Base-by-base conservation (phyloP, 2,888 invertebrate genomes). In the Cylloceria caligata region DNA sequence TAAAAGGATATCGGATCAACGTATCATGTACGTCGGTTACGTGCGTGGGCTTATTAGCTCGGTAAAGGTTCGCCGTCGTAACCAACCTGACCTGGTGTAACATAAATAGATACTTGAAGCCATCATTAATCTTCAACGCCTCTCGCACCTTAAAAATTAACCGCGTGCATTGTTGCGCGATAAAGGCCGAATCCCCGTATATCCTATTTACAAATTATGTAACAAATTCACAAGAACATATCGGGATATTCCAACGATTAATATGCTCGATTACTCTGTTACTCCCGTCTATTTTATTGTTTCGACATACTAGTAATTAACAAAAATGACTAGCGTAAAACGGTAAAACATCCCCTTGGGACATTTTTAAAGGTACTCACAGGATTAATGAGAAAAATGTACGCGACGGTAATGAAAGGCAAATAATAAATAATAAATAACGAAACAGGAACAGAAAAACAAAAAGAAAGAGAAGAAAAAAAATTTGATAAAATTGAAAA, bases 101-200 rank as follows among this genome's bases (percentile, higher is more conserved):
- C 67, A 39, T 34, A 55, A 69, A 69, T 69, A 55, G 52, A 52
- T 39, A 55, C 24, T 55, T 27, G 36, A 36, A 11, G 49, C 68
- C 52, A 52, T 68, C 52, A 68, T 68, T 68, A 52, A 49, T 68
- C 34, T 30, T 47, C n/a, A 67, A 67, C 47, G 65, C 16, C 65
- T 30, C 45, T 45, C 47, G 45, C 27, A 47, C 30, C 27, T 19
- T 19, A n/a, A 21, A 52, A 21, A n/a, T 21, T 9, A 36, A 39
- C 13, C 52, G 36, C 68, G 34, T 52, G 13, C 52, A 68, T 52
- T 4, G 24, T 52, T 13, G 36, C 7, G 30, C 21, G 52, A 55
- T 39, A 24, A n/a, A 34, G 52, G 24, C 24, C 24, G 21, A 19
- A 19, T n/a, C n/a, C n/a, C n/a, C n/a, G n/a, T n/a, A n/a, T 0